phyloP scores from a whole-genome alignment of 2,797 vertebrate genomes.

The Channa striata region DNA sequence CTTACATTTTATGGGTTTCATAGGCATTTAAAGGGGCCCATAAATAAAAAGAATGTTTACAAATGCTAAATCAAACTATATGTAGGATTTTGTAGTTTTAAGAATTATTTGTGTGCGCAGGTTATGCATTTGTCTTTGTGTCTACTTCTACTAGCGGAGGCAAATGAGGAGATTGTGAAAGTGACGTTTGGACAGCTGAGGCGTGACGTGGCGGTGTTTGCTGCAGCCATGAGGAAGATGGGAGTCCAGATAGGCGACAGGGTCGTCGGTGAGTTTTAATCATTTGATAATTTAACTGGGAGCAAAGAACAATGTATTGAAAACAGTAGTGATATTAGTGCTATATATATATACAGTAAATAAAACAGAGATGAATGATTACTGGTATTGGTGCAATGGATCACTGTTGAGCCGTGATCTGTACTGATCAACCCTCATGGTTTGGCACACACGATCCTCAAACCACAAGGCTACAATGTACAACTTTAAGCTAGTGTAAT shows the following conservation, averaged over 20 bases:
- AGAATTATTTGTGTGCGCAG: too few species aligned
- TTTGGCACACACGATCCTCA: too few species aligned
- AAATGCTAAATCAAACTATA: background rate
- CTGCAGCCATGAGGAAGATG: conserved; percentile 96
- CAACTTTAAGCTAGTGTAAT: too few species aligned
- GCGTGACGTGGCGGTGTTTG: conserved; percentile 90
- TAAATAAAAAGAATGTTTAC: background rate
- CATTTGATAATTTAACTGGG: background rate
- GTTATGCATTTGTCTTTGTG: conserved; percentile 12
- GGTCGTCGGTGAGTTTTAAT: conserved; percentile 89
- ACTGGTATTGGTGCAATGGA: too few species aligned
- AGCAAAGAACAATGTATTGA: background rate
- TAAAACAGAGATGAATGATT: too few species aligned
- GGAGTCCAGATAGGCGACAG: conserved; percentile 91
- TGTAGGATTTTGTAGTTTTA: background rate
- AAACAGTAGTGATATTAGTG: too few species aligned
- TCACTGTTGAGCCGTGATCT: too few species aligned
- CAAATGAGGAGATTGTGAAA: conserved; percentile 91
- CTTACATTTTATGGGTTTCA: background rate
- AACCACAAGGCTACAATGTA: too few species aligned
- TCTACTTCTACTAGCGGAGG: conserved; percentile 85
- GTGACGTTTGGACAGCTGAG: conserved; percentile 93
- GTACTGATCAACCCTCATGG: too few species aligned
- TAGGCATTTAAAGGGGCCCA: too few species aligned
- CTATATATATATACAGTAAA: too few species aligned